Base-by-base conservation (phyloP, 1,140 invertebrate species). In the Drosophila suzukii region DNA sequence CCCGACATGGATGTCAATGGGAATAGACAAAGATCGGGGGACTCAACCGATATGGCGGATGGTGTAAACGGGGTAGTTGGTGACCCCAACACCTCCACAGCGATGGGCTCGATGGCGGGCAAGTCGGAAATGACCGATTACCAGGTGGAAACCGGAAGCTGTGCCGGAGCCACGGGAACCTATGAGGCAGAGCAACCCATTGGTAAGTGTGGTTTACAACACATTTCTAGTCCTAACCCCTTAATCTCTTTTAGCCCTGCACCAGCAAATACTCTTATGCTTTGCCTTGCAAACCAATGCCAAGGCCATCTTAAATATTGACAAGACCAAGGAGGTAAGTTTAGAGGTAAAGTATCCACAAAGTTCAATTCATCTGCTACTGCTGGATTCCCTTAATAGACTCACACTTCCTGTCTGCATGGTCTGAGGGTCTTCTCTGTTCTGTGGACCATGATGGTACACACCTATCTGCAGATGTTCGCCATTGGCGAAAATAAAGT, bases 401-500 rank as follows among this genome's bases (percentile, higher is more conserved):
- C 95, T 36, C 95, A 95, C 27, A 94, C 97, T 2, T 95, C 95
- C 49, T 97, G 96, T 82, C 93, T 97, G n/a, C 96, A 97, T 79
- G 97, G 97, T 2, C 93, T 98, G 43, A 93, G 97, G 50, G 97
- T 98, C 46, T 93, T 98, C 65, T 97, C 96, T 8, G 95, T 98
- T 61, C 94, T 95, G 1, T 98, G 97, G 97, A 97, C 98, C n/a
- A 96, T 98, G 68, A 94, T 98, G 94, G 97, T 98, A 5, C 97
- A 98, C 91, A 97, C 97, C 0, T 97, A 97, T 92, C 93, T 97
- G 15, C 95, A 96, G 82, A 94, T 97, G 41, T 97, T 96, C 92
- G 94, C 95, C 54, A 95, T 97, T 24, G 94, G 95, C 17, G 96
- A 96, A 93, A 95, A 96, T 63, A 86, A 91, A 63, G 92, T 91